Evolutionary conservation across 2,888 invertebrate species (phyloP).

Genomic region (Sipunculus nudus): DNA sequence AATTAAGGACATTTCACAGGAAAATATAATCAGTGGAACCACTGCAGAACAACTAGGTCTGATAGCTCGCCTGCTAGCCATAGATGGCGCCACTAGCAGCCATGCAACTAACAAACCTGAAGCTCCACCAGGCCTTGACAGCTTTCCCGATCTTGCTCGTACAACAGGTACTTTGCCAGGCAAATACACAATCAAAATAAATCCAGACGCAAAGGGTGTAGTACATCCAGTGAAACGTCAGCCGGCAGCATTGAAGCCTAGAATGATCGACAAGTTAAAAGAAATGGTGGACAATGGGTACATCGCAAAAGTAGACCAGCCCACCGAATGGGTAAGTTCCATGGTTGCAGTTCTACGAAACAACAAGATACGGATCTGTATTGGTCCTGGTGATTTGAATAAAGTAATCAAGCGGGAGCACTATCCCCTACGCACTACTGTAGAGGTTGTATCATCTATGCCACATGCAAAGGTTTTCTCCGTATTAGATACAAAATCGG

Average conservation of each 20-base stretch:
- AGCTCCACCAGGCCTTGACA: too few relatives aligned
- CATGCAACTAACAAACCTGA: too few relatives aligned
- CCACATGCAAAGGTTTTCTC: constrained; percentile 42
- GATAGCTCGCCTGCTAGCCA: too few relatives aligned
- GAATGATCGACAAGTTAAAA: constrained; percentile 33
- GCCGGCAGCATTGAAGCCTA: constrained; percentile 20
- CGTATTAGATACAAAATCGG: constrained; percentile 39
- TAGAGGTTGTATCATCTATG: constrained; percentile 38
- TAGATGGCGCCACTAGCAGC: too few relatives aligned
- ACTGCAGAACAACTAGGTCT: too few relatives aligned
- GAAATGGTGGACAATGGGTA: constrained; percentile 40
- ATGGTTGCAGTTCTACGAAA: constrained; percentile 36
- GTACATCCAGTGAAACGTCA: constrained; percentile 25
- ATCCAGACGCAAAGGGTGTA: constrained; percentile 21
- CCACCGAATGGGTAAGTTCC: constrained; percentile 43
- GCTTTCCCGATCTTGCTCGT: not conserved
- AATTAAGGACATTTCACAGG: too few relatives aligned
- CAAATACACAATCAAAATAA: constrained; percentile 28
- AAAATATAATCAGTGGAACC: too few relatives aligned
- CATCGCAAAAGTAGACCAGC: constrained; percentile 32
- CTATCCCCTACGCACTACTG: constrained; percentile 39
- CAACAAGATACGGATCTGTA: constrained; percentile 40
- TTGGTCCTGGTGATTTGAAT: constrained; percentile 40
- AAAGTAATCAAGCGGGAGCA: constrained; percentile 34
- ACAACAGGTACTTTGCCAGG: not conserved